Evolutionary conservation across 2,797 vertebrate species (phyloP).

Genomic region (Channa striata): DNA sequence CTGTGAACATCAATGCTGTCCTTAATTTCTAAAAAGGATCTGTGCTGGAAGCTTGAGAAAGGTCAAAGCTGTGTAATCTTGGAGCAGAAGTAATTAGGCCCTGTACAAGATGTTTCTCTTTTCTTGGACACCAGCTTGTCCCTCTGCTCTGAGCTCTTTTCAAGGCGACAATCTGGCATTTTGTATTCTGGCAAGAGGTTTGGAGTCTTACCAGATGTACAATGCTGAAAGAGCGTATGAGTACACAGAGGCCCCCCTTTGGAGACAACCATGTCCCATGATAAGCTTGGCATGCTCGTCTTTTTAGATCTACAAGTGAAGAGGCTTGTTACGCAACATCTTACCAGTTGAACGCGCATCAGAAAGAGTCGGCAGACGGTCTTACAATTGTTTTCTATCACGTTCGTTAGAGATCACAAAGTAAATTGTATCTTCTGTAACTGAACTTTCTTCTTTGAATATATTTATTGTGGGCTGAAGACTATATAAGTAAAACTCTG

Average conservation of each 20-base stretch:
- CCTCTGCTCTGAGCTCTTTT: conserved; percentile 67
- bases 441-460: conserved; percentile 1
- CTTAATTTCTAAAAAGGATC: conserved; percentile 44
- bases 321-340: conserved; percentile 39
- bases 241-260: conserved; percentile 53
- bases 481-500: not conserved
- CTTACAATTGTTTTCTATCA: conserved; percentile 11
- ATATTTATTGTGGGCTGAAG: not conserved
- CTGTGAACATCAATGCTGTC: conserved; percentile 31
- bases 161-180: conserved; percentile 68
- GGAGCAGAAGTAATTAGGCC: conserved; percentile 80
- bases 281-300: conserved; percentile 56
- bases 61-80: conserved; percentile 75
- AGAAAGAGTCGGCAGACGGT: conserved; percentile 13
- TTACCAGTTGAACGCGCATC: conserved; percentile 21
- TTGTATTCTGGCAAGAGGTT: conserved; percentile 72
- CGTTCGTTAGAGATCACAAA: conserved; percentile 4
- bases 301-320: conserved; percentile 51
- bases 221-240: conserved; percentile 56
- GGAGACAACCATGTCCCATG: conserved; percentile 57
- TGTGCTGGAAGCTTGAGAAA: conserved; percentile 65
- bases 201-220: conserved; percentile 73
- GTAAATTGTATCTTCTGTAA: not conserved
- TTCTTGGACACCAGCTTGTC: conserved; percentile 71
- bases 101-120: conserved; percentile 73